Conservation (phyloP, 1,140 invertebrate genomes). For the Artemia franciscana region DNA sequence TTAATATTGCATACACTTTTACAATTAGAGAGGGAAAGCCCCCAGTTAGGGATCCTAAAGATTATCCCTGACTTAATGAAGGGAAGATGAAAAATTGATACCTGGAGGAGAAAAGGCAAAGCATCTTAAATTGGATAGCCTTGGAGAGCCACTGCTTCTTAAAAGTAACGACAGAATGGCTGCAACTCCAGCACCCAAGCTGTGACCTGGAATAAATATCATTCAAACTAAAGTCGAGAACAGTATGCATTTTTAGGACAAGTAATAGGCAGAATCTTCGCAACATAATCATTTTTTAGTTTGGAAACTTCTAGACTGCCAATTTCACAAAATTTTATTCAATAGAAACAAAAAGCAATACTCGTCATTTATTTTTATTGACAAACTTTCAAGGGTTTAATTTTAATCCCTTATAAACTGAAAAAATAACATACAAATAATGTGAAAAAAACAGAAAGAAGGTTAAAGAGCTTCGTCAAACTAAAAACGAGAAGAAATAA, state of each 20-base stretch:
- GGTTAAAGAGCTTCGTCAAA: too few relatives aligned
- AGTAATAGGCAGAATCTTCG: not conserved
- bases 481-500: too few relatives aligned
- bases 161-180: slow-evolving; percentile 50
- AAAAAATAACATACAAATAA: too few relatives aligned
- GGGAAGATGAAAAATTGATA: too few relatives aligned
- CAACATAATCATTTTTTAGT: not conserved
- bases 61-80: too few relatives aligned
- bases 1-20: too few relatives aligned
- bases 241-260: not conserved
- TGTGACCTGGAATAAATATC: slow-evolving; percentile 35
- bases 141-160: slow-evolving; percentile 34
- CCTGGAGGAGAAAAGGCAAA: slow-evolving; percentile 65
- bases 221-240: not conserved
- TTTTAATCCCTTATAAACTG: too few relatives aligned
- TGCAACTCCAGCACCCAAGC: slow-evolving; percentile 57
- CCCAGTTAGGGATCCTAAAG: too few relatives aligned
- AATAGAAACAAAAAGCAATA: slow-evolving; percentile 4
- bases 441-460: too few relatives aligned
- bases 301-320: not conserved
- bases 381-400: too few relatives aligned
- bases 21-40: too few relatives aligned
- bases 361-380: too few relatives aligned
- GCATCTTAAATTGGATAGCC: slow-evolving; percentile 53
- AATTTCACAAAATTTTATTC: not conserved